phyloP scores from a whole-genome alignment of 2,113 vertebrate species.

The Paracanthobrama guichenoti region DNA sequence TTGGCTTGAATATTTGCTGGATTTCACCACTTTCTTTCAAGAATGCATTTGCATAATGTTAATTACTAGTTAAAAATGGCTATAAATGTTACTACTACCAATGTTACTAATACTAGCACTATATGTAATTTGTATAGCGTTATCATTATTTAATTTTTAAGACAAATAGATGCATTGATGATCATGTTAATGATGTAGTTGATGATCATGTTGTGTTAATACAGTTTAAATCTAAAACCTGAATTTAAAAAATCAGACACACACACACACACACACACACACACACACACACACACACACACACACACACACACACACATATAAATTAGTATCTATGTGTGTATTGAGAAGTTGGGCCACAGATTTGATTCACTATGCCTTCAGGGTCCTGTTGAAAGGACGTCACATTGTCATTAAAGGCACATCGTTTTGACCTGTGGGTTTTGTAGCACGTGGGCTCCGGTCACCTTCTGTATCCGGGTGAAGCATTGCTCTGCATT shows the following conservation, averaged over 20 bases:
- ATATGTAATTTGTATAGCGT: background rate
- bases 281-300: too few relatives aligned
- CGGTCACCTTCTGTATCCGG: background rate
- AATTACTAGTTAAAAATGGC: background rate
- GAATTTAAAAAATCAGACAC: background rate
- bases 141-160: background rate
- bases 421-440: too few relatives aligned
- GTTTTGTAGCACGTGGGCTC: background rate
- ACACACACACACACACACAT: too few relatives aligned
- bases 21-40: background rate
- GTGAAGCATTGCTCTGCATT: conserved; percentile 6
- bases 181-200: background rate
- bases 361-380: background rate
- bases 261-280: too few relatives aligned
- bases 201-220: too few relatives aligned
- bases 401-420: too few relatives aligned
- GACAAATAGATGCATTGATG: background rate
- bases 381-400: background rate
- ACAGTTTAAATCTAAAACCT: background rate
- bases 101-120: background rate
- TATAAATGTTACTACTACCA: background rate
- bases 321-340: too few relatives aligned
- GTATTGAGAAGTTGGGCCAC: background rate
- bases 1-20: too few relatives aligned
- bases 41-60: background rate